These are phyloP conservation scores for Heptranchias perlo DNA, from an alignment of 2,113 vertebrate species.

Conservation along the genomic window DNA sequence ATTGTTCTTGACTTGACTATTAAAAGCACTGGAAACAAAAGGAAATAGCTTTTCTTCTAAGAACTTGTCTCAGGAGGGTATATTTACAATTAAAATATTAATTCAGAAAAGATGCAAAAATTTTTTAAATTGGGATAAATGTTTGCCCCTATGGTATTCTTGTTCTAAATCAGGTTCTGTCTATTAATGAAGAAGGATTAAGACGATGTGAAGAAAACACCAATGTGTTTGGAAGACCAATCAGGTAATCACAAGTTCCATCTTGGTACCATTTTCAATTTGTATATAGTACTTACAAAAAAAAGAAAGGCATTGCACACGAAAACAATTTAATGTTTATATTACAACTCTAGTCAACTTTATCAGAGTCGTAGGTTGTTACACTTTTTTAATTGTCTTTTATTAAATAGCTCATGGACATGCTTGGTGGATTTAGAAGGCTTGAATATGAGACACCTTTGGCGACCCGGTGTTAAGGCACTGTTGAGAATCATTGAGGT, in stretches of 20 bases:
- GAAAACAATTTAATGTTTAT: neutral
- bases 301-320: too few relatives aligned
- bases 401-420: constrained; percentile 76
- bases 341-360: neutral
- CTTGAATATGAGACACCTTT: constrained; percentile 91
- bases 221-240: constrained; percentile 82
- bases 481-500: constrained; percentile 91
- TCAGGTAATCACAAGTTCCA: constrained; percentile 64
- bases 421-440: constrained; percentile 93
- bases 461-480: constrained; percentile 89
- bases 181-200: constrained; percentile 91
- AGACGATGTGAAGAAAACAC: constrained; percentile 88
- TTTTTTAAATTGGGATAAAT: neutral
- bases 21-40: too few relatives aligned
- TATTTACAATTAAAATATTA: neutral
- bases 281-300: neutral
- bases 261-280: neutral
- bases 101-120: neutral
- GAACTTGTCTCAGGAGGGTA: neutral
- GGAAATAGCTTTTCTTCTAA: neutral
- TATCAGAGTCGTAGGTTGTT: neutral
- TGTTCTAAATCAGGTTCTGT: constrained; percentile 67
- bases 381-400: neutral
- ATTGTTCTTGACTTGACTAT: too few relatives aligned
- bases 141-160: neutral